These are phyloP conservation scores for Sebastes hubbsi DNA, from an alignment of 2,797 vertebrate species.

Conservation along the genomic window DNA sequence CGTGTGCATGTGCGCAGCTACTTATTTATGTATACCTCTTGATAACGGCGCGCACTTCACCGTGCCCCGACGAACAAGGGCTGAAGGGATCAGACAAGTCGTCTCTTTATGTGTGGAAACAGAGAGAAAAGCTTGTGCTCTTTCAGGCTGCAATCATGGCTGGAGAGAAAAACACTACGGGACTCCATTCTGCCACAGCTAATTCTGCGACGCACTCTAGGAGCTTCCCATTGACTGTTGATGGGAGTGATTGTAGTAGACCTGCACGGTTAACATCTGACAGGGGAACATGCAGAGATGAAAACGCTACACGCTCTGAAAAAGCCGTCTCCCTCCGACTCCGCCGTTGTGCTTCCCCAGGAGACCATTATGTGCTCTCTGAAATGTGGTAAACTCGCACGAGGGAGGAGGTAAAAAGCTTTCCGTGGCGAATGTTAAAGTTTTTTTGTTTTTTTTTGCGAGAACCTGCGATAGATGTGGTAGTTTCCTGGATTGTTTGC, in stretches of 20 bases:
- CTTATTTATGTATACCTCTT: slow-evolving; percentile 36
- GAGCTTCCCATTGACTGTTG: slow-evolving; percentile 26
- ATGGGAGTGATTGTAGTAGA: slow-evolving; percentile 26
- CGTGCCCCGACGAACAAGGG: background rate
- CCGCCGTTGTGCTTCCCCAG: slow-evolving; percentile 31
- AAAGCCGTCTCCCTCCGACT: slow-evolving; percentile 18
- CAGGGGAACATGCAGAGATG: slow-evolving; percentile 45
- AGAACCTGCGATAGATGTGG: slow-evolving; percentile 30
- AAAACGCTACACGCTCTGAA: slow-evolving; percentile 53
- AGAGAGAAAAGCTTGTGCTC: background rate
- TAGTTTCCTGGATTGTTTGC: slow-evolving; percentile 33
- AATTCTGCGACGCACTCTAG: slow-evolving; percentile 8
- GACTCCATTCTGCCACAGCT: slow-evolving; percentile 23
- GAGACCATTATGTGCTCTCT: slow-evolving; percentile 56
- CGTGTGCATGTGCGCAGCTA: slow-evolving; percentile 16
- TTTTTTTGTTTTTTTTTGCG: background rate
- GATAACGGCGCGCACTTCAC: background rate
- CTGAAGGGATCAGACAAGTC: background rate
- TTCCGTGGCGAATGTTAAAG: background rate
- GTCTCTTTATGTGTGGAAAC: background rate
- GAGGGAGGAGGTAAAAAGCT: slow-evolving; percentile 10
- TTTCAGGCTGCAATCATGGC: slow-evolving; percentile 19
- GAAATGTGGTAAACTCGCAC: slow-evolving; percentile 51
- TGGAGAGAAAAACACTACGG: slow-evolving; percentile 6
- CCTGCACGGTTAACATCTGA: slow-evolving; percentile 35